Percentiles rank a stretch among this genome's conserved stretches.
Evolutionary conservation across 2,888 invertebrate species (phyloP).

Genomic region (Brachylomia viminalis): DNA sequence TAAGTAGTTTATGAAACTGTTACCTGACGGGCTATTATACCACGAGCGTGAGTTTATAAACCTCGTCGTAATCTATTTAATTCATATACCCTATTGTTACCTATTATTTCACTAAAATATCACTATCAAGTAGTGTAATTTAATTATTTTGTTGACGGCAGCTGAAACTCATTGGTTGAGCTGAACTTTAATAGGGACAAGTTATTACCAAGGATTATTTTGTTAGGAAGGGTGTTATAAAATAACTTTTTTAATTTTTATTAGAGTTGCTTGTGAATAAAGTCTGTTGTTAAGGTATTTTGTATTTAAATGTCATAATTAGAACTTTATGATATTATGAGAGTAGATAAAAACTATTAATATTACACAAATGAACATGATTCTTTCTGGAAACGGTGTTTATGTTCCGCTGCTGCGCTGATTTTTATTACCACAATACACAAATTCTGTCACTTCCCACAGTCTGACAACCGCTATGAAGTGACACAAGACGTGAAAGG

Average conservation of each 20-base stretch:
- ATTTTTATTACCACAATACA: background rate
- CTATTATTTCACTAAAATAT: background rate
- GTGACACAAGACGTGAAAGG: constrained; percentile 96
- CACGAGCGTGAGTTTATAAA: background rate
- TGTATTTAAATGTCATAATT: background rate
- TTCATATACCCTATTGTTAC: background rate
- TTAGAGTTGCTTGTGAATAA: background rate
- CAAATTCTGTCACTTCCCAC: constrained; percentile 46
- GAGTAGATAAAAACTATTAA: background rate
- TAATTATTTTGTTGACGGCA: too few relatives aligned
- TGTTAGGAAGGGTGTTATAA: background rate
- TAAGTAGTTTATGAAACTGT: background rate
- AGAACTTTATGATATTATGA: background rate
- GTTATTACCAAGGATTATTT: background rate
- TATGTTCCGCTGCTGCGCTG: background rate
- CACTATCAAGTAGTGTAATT: background rate
- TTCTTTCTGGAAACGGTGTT: background rate
- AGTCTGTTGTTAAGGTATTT: background rate
- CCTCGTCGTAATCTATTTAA: background rate
- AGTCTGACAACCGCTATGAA: constrained; percentile 97
- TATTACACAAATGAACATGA: background rate
- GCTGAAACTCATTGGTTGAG: background rate
- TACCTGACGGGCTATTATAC: background rate
- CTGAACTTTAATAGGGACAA: background rate
- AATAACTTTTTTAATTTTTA: background rate